These are phyloP conservation scores for Toxotes lorentzi DNA, from an alignment of 2,797 vertebrate genomes.

Conservation along the genomic window DNA sequence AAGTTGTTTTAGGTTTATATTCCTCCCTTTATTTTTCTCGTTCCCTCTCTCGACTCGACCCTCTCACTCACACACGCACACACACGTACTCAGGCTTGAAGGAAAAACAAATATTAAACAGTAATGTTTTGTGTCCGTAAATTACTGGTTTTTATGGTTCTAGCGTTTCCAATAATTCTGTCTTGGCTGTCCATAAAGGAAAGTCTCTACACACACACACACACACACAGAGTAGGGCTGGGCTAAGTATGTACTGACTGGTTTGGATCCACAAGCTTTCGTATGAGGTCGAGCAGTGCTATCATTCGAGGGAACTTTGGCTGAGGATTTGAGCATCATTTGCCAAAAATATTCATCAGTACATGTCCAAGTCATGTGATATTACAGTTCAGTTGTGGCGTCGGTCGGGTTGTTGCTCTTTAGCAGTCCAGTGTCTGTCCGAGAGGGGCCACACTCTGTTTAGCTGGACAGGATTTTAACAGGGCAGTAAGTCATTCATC, in stretches of 20 bases:
- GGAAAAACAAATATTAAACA: constrained; percentile 71
- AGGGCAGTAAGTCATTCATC: constrained; percentile 59
- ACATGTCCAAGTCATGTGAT: constrained; percentile 26
- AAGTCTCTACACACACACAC: constrained; percentile 39
- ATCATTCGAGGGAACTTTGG: constrained; percentile 14
- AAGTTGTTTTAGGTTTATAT: constrained; percentile 69
- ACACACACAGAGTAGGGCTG: constrained; percentile 1
- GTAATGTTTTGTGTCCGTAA: constrained; percentile 68
- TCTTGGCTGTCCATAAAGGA: constrained; percentile 63
- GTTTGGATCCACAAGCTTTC: constrained; percentile 55
- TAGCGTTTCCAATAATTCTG: constrained; percentile 61
- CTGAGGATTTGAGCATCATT: constrained; percentile 8
- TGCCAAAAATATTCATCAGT: constrained; percentile 13
- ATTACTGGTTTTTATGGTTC: constrained; percentile 65
- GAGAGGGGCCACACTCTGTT: constrained; percentile 31
- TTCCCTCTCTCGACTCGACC: constrained; percentile 31
- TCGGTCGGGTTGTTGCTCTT: constrained; percentile 3
- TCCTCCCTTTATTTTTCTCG: constrained; percentile 65
- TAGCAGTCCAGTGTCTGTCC: background rate
- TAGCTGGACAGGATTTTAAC: constrained; percentile 50
- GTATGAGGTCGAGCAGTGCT: constrained; percentile 34
- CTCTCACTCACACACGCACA: constrained; percentile 60
- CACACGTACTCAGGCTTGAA: constrained; percentile 41
- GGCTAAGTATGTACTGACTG: constrained; percentile 18
- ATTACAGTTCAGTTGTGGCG: constrained; percentile 11